A percentile compares a stretch with the other conserved stretches of the same genome.
Conservation (phyloP, 1,140 invertebrate genomes). For the Lamellibrachia luymesi region DNA sequence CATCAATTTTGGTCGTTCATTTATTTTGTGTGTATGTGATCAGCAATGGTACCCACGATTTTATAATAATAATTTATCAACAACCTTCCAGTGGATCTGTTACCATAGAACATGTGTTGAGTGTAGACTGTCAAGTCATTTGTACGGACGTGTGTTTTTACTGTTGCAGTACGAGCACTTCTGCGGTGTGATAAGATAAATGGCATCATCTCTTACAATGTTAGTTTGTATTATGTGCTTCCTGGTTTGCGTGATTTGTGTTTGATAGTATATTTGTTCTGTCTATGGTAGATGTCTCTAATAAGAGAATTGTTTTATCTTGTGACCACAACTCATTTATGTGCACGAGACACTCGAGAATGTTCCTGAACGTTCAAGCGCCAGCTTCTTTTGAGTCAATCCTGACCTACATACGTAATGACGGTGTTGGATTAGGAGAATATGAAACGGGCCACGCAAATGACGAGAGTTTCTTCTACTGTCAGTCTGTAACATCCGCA, state of each 20-base stretch:
- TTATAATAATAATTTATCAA: not conserved
- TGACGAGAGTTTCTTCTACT: not conserved
- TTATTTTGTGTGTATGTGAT: not conserved
- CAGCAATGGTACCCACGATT: not conserved
- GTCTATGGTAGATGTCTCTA: not conserved
- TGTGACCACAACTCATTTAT: not conserved
- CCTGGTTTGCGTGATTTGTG: not conserved
- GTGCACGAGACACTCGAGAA: not conserved
- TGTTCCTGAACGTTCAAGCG: not conserved
- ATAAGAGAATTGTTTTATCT: not conserved
- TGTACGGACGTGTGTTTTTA: not conserved
- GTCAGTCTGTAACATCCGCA: not conserved
- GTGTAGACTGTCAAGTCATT: not conserved
- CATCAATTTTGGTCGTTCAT: no score
- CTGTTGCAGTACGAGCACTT: not conserved
- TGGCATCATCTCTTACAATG: not conserved
- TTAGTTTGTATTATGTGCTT: not conserved
- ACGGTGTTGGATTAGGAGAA: not conserved
- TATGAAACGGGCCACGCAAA: not conserved
- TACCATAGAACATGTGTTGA: not conserved
- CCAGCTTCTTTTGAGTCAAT: not conserved
- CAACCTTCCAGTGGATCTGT: not conserved
- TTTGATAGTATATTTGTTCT: not conserved
- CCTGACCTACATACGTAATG: not conserved
- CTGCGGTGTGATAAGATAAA: not conserved